These are phyloP conservation scores for Dryobotodes eremita DNA, from an alignment of 2,888 invertebrate genomes.

Conservation along the genomic window DNA sequence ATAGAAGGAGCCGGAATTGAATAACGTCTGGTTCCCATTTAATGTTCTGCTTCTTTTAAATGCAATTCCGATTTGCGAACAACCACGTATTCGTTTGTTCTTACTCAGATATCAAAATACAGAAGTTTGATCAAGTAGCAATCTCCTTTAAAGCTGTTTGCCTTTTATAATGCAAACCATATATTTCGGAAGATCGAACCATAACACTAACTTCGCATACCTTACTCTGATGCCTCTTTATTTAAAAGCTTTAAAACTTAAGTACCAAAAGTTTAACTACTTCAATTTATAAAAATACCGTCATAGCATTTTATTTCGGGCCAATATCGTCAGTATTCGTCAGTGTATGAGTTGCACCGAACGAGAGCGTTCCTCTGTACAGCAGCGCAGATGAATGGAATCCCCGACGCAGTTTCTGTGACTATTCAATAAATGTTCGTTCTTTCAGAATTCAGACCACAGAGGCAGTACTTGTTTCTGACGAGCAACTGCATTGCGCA, in stretches of 20 bases:
- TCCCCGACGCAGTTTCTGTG: conserved; percentile 58
- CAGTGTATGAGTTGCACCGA: conserved; percentile 55
- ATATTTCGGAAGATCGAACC: conserved; percentile 7
- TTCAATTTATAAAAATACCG: conserved; percentile 41
- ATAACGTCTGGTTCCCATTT: not conserved
- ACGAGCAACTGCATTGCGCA: conserved; percentile 46
- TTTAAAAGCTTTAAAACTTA: conserved; percentile 32
- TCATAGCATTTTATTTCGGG: conserved; percentile 43
- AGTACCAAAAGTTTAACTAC: conserved; percentile 42
- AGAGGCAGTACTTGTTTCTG: conserved; percentile 33
- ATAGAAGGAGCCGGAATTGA: not conserved
- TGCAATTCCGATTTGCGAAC: not conserved
- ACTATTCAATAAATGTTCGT: conserved; percentile 71
- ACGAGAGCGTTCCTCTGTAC: conserved; percentile 3
- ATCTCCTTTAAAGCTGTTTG: not conserved
- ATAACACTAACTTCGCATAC: conserved; percentile 3
- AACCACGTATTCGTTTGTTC: not conserved
- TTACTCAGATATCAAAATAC: not conserved
- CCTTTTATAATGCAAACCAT: not conserved
- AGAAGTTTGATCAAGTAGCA: not conserved
- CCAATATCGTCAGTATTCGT: conserved; percentile 18
- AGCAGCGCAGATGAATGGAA: conserved; percentile 59
- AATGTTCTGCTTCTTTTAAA: not conserved
- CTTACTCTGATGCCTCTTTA: conserved; percentile 10
- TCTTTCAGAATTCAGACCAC: conserved; percentile 48